phyloP scores from a whole-genome alignment of 1,140 invertebrate species.

The Galleria mellonella region DNA sequence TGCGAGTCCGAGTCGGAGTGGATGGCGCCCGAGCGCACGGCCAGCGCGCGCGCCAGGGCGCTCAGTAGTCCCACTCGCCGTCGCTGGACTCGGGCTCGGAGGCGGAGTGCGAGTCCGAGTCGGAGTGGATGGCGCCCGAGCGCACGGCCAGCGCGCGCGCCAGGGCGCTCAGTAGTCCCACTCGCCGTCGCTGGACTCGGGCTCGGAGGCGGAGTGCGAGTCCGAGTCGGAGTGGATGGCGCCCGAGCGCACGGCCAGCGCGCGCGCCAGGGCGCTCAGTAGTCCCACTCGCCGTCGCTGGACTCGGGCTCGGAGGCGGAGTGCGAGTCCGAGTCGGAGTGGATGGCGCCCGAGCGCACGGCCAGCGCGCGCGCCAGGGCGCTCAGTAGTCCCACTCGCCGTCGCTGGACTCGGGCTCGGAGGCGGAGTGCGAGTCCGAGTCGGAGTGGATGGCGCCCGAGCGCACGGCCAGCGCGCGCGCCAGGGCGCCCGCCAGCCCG shows the following conservation, averaged over 20 bases:
- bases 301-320: conserved; percentile 9
- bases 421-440: conserved; percentile 77
- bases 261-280: conserved; percentile 85
- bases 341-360: too few relatives aligned
- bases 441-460: conserved; percentile 81
- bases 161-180: conserved; percentile 85
- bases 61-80: conserved; percentile 82
- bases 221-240: too few relatives aligned
- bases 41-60: conserved; percentile 67
- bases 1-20: conserved; percentile 81
- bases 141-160: conserved; percentile 85
- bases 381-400: conserved; percentile 82
- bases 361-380: conserved; percentile 81
- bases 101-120: conserved; percentile 77
- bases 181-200: conserved; percentile 20
- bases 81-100: conserved; percentile 78
- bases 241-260: too few relatives aligned
- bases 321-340: too few relatives aligned
- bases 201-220: conserved; percentile 12
- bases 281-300: conserved; percentile 71
- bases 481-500: conserved; percentile 86
- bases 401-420: conserved; percentile 78
- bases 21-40: conserved; percentile 81
- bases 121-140: conserved; percentile 80
- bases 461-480: conserved; percentile 84